Evolutionary conservation across 2,888 invertebrate genomes (phyloP).

Genomic region (Brenthis hecate): DNA sequence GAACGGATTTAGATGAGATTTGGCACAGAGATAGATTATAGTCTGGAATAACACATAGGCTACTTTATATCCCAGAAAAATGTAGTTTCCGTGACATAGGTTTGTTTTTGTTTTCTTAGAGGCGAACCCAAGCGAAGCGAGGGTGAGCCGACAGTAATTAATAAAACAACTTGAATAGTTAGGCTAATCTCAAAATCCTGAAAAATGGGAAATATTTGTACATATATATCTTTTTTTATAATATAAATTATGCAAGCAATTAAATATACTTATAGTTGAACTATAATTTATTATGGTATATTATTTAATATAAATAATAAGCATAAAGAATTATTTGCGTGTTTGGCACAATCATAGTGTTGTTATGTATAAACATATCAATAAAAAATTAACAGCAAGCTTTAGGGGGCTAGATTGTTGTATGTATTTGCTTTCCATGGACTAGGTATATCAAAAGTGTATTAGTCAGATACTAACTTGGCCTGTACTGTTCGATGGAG

Average conservation of each 20-base stretch:
- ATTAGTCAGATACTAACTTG: constrained; percentile 86
- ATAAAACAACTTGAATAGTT: not conserved
- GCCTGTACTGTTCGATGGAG: constrained; percentile 89
- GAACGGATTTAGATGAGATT: too few species aligned
- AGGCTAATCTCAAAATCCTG: not conserved
- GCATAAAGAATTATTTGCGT: constrained; percentile 32
- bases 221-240: constrained; percentile 3
- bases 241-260: not conserved
- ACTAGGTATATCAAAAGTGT: not conserved
- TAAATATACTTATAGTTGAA: not conserved
- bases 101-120: too few species aligned
- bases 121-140: too few species aligned
- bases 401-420: constrained; percentile 26
- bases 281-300: not conserved
- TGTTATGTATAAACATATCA: constrained; percentile 32
- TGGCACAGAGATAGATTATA: too few species aligned
- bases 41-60: too few species aligned
- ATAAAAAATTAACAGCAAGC: constrained; percentile 32
- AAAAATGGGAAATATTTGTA: constrained; percentile 7
- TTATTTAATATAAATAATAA: constrained; percentile 18
- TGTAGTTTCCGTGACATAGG: too few species aligned
- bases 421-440: constrained; percentile 6
- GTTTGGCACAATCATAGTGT: constrained; percentile 32
- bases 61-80: too few species aligned
- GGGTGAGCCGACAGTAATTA: too few species aligned